phyloP scores from a whole-genome alignment of 2,888 invertebrate species.

The Agonum fuliginosum region DNA sequence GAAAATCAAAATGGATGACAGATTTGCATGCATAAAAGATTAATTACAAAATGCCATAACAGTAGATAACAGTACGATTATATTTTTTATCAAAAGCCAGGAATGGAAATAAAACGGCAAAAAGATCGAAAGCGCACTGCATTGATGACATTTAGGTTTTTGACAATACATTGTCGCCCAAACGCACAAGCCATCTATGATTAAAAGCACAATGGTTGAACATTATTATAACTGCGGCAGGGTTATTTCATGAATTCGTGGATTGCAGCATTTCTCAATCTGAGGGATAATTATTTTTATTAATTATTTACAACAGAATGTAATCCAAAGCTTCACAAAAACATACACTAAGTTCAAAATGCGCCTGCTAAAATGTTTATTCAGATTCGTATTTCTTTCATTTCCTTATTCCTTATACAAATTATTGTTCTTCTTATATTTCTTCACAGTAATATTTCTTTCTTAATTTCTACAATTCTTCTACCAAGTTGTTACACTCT shows the following conservation, averaged over 20 bases:
- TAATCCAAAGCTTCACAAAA: background rate
- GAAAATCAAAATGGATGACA: constrained; percentile 4
- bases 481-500: too few relatives aligned
- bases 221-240: constrained; percentile 33
- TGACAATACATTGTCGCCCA: constrained; percentile 44
- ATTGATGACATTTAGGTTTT: constrained; percentile 50
- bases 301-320: background rate
- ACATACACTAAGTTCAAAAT: too few relatives aligned
- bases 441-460: too few relatives aligned
- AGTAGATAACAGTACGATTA: constrained; percentile 31
- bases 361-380: too few relatives aligned
- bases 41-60: constrained; percentile 28
- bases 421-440: too few relatives aligned
- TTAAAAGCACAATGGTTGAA: constrained; percentile 40
- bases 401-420: too few relatives aligned
- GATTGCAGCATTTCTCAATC: constrained; percentile 13
- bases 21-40: constrained; percentile 40
- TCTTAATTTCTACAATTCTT: too few relatives aligned
- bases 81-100: constrained; percentile 23
- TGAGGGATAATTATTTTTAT: background rate
- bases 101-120: constrained; percentile 14
- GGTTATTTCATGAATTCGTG: constrained; percentile 10
- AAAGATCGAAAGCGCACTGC: constrained; percentile 21
- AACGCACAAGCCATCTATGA: constrained; percentile 17
- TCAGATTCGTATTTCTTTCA: too few relatives aligned